Base-by-base conservation (phyloP, 92 coral and sea anemone species). In the Bergia sp. region DNA sequence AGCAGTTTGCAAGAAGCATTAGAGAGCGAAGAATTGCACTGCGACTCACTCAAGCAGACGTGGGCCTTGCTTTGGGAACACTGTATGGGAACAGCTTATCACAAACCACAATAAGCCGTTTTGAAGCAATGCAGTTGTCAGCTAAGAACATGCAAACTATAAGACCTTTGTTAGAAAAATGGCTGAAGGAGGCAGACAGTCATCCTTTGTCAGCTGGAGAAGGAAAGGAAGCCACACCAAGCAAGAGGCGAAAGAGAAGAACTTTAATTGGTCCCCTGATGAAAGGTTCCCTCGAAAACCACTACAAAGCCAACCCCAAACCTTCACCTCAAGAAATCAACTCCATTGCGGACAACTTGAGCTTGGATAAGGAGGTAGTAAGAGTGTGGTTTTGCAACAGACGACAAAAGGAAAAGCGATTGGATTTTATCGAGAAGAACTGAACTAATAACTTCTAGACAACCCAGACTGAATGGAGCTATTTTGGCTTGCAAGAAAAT, bases 381-480 rank as follows among this genome's bases (percentile, higher is more conserved):
- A 42, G 86, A 42, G 86, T 82, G 20, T 82, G 86, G 86, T 82
- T 82, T 64, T 82, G 86, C 23, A 82, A 82, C 86, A 82, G 86
- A 39, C 29, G 86, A 39, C 86, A 82, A 23, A 82, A 82, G 58
- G 86, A 69, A 43, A 82, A 82, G 58, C 86, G 86, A 7, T 66
- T 64, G 86, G 86, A 82, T 65, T 42, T 82, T n/a, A n/a, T 82
- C 7, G 76, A 82, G 76, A 82, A 82, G 29, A 16, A 61, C 69
- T 9, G 23, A 66, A 8, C 58, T 53, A 53, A 12, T 53, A 53
- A 53, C 13, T 53, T 53, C 57, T 72, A 29, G 39, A 67, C 12
- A 1, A 6, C 11, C 57, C 10, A 1, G 2, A 61, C 23, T 3
- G 4, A 47, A 61, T 4, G 29, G 1, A 61, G 69, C 69, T 61